A percentile compares a stretch with the other conserved stretches of the same genome.
Conservation (phyloP, 2,888 invertebrate genomes). For the Thymelicus lineola region DNA sequence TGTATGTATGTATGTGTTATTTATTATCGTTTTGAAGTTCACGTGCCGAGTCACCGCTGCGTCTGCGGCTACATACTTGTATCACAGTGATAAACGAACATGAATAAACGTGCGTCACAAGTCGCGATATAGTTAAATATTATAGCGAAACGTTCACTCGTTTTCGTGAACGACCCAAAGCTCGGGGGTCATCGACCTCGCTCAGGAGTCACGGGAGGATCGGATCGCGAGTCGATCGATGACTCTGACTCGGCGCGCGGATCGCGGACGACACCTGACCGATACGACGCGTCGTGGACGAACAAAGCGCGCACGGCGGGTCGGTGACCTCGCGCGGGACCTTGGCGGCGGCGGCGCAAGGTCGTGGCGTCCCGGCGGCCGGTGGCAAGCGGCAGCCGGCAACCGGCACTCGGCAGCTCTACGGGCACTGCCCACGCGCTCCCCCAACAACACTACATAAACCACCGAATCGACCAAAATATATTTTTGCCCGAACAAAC, state of each 20-base stretch:
- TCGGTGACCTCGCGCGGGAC: slow-evolving; percentile 53
- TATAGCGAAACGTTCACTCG: slow-evolving; percentile 21
- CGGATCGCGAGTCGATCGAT: slow-evolving; percentile 87
- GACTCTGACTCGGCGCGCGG: slow-evolving; percentile 81
- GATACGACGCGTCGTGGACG: slow-evolving; percentile 12
- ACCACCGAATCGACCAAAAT: too few species aligned
- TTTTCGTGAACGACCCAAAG: slow-evolving; percentile 32
- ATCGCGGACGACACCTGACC: slow-evolving; percentile 22
- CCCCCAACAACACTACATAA: too few species aligned
- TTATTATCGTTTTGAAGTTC: background rate
- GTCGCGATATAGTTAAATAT: slow-evolving; percentile 18
- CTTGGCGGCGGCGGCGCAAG: slow-evolving; percentile 66
- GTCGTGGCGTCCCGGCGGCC: slow-evolving; percentile 51
- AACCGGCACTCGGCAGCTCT: slow-evolving; percentile 8
- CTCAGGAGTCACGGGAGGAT: slow-evolving; percentile 24
- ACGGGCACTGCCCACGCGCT: background rate
- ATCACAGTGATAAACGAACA: slow-evolving; percentile 16
- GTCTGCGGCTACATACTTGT: background rate
- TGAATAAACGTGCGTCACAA: slow-evolving; percentile 28
- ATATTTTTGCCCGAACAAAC: background rate
- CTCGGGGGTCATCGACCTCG: slow-evolving; percentile 23
- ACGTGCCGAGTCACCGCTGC: background rate
- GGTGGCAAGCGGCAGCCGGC: slow-evolving; percentile 5
- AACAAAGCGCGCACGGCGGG: slow-evolving; percentile 41
- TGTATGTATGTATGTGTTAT: background rate